Conservation (phyloP, 2,888 invertebrate genomes). For the Microctonus brassicae region DNA sequence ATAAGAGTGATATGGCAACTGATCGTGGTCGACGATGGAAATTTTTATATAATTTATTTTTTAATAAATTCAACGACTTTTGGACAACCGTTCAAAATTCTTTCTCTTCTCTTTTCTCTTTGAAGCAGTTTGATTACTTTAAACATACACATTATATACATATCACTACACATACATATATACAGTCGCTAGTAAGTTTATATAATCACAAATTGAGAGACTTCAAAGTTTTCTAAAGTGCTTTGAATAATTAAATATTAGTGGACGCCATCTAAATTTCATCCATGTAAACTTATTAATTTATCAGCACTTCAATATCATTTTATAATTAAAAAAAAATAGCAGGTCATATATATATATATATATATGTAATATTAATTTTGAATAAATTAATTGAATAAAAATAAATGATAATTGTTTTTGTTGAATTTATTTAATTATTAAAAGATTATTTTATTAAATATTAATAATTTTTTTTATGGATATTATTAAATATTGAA, state of each 20-base stretch:
- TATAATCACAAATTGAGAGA: too few species aligned
- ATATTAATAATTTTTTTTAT: too few species aligned
- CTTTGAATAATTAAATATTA: slow-evolving; percentile 47
- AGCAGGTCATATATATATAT: too few species aligned
- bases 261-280: background rate
- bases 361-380: too few species aligned
- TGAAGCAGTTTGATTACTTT: background rate
- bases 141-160: background rate
- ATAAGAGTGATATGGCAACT: background rate
- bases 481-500: too few species aligned
- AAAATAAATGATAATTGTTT: too few species aligned
- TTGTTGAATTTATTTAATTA: too few species aligned
- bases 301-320: background rate
- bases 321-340: too few species aligned
- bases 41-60: background rate
- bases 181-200: background rate
- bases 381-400: too few species aligned
- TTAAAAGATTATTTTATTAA: too few species aligned
- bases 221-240: slow-evolving; percentile 19
- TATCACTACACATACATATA: background rate
- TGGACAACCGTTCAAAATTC: background rate
- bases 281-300: background rate
- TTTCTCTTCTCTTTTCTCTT: too few species aligned
- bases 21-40: background rate
- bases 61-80: slow-evolving; percentile 20